Conservation (phyloP, 2,888 invertebrate genomes). For the Zaprionus bogoriensis region DNA sequence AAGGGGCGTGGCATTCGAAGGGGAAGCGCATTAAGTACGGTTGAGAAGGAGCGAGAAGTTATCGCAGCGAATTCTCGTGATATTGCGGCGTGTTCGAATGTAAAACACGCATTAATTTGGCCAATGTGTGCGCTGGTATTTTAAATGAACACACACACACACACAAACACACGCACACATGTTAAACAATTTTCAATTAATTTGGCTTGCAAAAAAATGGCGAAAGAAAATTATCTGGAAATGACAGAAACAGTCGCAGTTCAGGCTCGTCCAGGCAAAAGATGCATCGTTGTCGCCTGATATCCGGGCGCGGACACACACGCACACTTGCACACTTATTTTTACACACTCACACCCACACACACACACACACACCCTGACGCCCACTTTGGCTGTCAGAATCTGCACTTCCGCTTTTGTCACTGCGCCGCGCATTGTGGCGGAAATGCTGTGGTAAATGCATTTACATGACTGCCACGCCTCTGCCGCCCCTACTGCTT, state of each 20-base stretch:
- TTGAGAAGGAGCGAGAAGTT: constrained; percentile 3
- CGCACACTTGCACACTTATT: too few relatives aligned
- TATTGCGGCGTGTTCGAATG: constrained; percentile 50
- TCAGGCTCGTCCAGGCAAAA: constrained; percentile 24
- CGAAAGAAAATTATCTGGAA: constrained; percentile 47
- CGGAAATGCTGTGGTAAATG: constrained; percentile 71
- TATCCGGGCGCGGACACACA: constrained; percentile 22
- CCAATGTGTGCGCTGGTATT: constrained; percentile 39
- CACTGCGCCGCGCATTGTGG: constrained; percentile 49
- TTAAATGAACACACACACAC: constrained; percentile 20
- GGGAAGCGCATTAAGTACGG: constrained; percentile 9
- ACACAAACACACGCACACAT: constrained; percentile 5
- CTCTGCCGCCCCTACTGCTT: neutral
- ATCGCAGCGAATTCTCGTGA: constrained; percentile 3
- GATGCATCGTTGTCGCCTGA: constrained; percentile 41
- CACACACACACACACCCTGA: constrained; percentile 12
- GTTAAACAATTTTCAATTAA: constrained; percentile 56
- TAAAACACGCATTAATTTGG: constrained; percentile 64
- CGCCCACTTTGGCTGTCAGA: constrained; percentile 45
- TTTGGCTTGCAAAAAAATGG: constrained; percentile 29
- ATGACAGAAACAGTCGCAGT: constrained; percentile 54
- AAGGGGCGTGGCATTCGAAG: neutral
- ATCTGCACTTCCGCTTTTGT: constrained; percentile 67
- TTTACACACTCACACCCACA: constrained; percentile 4
- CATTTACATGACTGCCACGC: constrained; percentile 49